Percentiles rank a stretch among this genome's conserved stretches.
Conservation (phyloP, 2,888 invertebrate species). For the Argyresthia albistria region DNA sequence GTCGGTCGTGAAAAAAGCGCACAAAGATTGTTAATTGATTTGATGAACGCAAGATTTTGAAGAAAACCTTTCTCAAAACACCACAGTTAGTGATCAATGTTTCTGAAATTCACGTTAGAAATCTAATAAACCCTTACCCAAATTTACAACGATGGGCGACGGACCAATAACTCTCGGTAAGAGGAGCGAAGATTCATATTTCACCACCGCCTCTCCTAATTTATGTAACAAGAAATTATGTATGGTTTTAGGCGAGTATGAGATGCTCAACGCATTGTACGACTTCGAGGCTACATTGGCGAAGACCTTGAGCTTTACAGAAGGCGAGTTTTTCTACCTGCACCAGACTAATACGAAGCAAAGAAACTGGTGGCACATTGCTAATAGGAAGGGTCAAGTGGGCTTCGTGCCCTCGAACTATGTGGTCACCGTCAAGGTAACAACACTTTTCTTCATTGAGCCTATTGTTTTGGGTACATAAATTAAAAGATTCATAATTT, state of each 20-base stretch:
- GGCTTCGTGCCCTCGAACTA: conserved; percentile 92
- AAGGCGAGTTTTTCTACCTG: conserved; percentile 85
- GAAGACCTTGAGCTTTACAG: conserved; percentile 85
- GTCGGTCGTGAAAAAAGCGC: no score
- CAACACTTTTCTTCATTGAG: conserved; percentile 7
- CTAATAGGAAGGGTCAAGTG: conserved; percentile 85
- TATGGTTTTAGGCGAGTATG: conserved; percentile 74
- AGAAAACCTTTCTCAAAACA: no score
- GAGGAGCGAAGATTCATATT: conserved; percentile 5
- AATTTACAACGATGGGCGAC: conserved; percentile 33
- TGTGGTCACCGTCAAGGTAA: conserved; percentile 83
- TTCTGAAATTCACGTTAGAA: conserved; percentile 6
- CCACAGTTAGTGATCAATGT: no score
- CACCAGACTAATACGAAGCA: conserved; percentile 86
- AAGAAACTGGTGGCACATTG: conserved; percentile 91
- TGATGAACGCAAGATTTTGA: not conserved
- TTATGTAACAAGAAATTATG: not conserved
- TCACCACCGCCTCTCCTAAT: not conserved
- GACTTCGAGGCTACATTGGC: conserved; percentile 89
- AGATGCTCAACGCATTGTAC: conserved; percentile 88
- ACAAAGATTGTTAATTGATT: conserved; percentile 1
- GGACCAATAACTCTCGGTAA: conserved; percentile 25
- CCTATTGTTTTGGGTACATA: not conserved
- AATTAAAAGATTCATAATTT: no score
- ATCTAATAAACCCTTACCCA: not conserved